Base-by-base conservation (phyloP, 2,888 invertebrate species). In the Drosophila tanythrix region DNA sequence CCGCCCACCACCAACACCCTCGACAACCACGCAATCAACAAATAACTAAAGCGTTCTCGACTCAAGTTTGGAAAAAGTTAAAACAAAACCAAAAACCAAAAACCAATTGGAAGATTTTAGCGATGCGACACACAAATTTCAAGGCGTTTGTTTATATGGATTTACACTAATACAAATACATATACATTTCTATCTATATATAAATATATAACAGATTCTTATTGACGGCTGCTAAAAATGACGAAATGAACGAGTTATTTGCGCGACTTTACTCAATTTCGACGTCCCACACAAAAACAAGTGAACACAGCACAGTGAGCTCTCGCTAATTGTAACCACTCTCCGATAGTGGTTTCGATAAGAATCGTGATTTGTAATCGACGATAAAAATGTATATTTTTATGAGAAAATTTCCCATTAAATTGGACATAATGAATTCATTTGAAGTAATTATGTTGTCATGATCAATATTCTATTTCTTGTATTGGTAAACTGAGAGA, bases 171-270 rank as follows among this genome's bases (percentile, higher is more conserved):
- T 58, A 63, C 48, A 64, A 57, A 46, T 31, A 52, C 60, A 21
- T 55, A 21, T 13, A 6, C 43, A 66, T 59, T 48, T 29, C 53
- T 60, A 29, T 60, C 25, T 60, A 29, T 70, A 38, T 53, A 50
- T 56, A 58, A 50, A 43, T 50, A 55, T 74, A 74, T 79, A 74
- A 74, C 79, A 76, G 73, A 81, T 83, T 81, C 81, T 86, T 86
- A 83, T 86, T 83, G 76, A 83, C 74, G 65, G 64, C 70, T 71
- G 82, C 77, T 75, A 55, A 68, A 77, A 88, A 82, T 85, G 84
- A 87, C 84, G 81, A 88, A 85, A 79, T 74, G 85, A 85, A 74
- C 85, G 81, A 83, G 85, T 88, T 88, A 81, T 85, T 84, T 82
- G 81, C 82, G 82, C 84, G 84, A 82, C 85, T 84, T 80, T 62